Conservation (phyloP, 2,113 vertebrate genomes). For the Struthidea cinerea region DNA sequence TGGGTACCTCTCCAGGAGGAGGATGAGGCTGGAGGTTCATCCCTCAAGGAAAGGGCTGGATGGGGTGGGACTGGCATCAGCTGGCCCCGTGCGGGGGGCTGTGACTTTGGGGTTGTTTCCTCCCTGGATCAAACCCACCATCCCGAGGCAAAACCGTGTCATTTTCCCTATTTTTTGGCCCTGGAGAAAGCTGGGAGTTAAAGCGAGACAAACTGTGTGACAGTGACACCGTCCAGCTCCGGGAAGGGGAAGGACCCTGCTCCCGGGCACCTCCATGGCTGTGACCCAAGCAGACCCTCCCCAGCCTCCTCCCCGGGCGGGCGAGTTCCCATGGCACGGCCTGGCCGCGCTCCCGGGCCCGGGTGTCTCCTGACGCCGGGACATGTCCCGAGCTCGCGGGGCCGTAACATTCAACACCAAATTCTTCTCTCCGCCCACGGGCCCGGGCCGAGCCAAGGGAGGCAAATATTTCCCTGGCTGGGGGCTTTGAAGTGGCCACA, state of each 20-base stretch:
- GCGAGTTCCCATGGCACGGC: conserved; percentile 10
- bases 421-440: conserved; percentile 48
- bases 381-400: background rate
- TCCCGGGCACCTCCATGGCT: background rate
- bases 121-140: background rate
- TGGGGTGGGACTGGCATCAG: background rate
- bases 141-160: rapidly evolving
- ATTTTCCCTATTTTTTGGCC: background rate
- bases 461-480: conserved; percentile 29
- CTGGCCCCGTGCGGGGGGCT: rapidly evolving
- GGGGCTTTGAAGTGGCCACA: conserved; percentile 59
- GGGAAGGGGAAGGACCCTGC: background rate
- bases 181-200: background rate
- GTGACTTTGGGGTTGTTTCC: background rate
- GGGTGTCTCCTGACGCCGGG: background rate
- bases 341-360: background rate
- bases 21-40: background rate
- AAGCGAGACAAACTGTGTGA: rapidly evolving
- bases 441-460: background rate
- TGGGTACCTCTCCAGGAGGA: rapidly evolving
- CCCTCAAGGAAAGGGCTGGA: background rate
- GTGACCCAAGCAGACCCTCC: background rate
- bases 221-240: rapidly evolving
- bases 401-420: conserved; percentile 20
- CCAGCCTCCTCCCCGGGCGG: background rate